phyloP scores from a whole-genome alignment of 1,140 invertebrate genomes.

The Micrasema minimum region DNA sequence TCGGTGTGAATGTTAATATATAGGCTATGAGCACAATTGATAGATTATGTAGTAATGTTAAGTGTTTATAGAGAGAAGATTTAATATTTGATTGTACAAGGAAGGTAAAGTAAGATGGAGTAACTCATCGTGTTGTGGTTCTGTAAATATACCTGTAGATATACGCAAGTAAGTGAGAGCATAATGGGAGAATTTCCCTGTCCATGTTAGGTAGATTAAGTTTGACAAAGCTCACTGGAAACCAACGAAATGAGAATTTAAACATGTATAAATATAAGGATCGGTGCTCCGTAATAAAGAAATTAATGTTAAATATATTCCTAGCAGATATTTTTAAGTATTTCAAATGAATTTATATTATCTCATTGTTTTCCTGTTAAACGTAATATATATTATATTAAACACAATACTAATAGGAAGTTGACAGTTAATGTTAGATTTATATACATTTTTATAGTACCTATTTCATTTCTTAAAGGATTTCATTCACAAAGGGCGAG shows the following conservation, averaged over 20 bases:
- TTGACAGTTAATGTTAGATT: conserved; percentile 39
- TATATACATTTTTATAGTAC: conserved; percentile 41
- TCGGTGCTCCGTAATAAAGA: conserved; percentile 46
- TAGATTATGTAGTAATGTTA: conserved; percentile 35
- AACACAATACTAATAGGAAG: conserved; percentile 17
- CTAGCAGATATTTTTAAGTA: conserved; percentile 37
- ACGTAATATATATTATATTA: conserved; percentile 24
- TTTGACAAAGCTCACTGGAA: conserved; percentile 27
- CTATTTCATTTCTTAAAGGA: conserved; percentile 17
- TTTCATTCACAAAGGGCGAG: conserved; percentile 36
- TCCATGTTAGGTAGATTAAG: conserved; percentile 18
- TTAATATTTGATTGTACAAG: conserved; percentile 7
- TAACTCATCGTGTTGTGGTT: conserved; percentile 51
- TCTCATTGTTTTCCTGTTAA: conserved; percentile 36
- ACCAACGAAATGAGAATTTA: conserved; percentile 46
- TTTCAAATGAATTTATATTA: conserved; percentile 35
- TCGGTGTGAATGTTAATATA: conserved; percentile 19
- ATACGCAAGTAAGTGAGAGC: not conserved
- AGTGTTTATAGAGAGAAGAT: conserved; percentile 29
- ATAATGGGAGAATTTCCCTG: not conserved
- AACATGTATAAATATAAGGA: conserved; percentile 44
- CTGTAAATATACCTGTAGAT: conserved; percentile 42
- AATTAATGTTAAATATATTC: conserved; percentile 39
- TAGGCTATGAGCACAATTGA: conserved; percentile 36
- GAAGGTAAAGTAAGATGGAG: conserved; percentile 5